These are phyloP conservation scores for Lottia scabra DNA, from an alignment of 2,888 invertebrate genomes.

Conservation along the genomic window DNA sequence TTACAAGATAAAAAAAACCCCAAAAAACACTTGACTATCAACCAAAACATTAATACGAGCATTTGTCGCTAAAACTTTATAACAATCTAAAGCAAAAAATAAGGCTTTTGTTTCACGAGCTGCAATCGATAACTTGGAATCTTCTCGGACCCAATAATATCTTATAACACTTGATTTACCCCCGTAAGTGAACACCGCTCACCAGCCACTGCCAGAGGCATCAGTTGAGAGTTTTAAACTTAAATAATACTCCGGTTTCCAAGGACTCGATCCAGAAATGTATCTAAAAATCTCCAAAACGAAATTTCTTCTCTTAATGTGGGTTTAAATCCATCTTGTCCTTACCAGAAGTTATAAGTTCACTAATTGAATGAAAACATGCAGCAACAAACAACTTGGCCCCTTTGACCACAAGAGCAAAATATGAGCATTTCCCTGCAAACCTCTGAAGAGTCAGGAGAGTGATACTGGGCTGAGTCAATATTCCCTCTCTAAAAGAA, in stretches of 20 bases:
- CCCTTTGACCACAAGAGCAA: background rate
- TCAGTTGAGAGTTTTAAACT: background rate
- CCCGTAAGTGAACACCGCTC: background rate
- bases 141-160: background rate
- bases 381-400: background rate
- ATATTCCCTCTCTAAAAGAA: background rate
- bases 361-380: background rate
- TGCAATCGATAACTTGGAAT: background rate
- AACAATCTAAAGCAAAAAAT: background rate
- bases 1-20: too few relatives aligned
- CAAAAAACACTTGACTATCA: too few relatives aligned
- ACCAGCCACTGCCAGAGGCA: background rate
- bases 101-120: background rate
- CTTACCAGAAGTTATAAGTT: background rate
- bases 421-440: background rate
- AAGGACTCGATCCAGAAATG: background rate
- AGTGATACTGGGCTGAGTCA: background rate
- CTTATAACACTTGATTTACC: background rate
- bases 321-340: background rate
- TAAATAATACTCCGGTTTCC: background rate
- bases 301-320: background rate
- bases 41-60: background rate
- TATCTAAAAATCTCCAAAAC: background rate
- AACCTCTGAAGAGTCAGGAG: background rate
- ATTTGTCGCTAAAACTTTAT: background rate